Conservation (phyloP, 2,888 invertebrate genomes). For the Eupithecia inturbata region DNA sequence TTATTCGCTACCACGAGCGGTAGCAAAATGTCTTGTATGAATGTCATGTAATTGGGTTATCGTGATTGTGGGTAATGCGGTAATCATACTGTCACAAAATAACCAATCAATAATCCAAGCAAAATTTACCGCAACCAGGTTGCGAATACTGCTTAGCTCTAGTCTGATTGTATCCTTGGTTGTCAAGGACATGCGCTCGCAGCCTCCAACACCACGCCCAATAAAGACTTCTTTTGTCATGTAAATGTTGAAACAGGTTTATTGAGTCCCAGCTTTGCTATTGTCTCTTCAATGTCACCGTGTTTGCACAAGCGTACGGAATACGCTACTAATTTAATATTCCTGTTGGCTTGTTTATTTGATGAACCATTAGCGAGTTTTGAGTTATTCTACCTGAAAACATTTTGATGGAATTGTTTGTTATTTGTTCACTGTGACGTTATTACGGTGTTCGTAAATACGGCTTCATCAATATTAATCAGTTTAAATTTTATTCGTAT, state of each 20-base stretch:
- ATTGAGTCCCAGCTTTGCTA: not conserved
- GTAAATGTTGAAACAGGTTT: not conserved
- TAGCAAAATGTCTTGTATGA: too few species aligned
- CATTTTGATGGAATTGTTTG: not conserved
- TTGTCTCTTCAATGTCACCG: not conserved
- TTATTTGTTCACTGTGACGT: not conserved
- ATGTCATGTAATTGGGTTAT: too few species aligned
- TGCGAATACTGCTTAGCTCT: not conserved
- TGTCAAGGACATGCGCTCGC: conserved; percentile 3
- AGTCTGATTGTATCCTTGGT: not conserved
- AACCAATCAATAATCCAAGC: too few species aligned
- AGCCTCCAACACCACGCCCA: not conserved
- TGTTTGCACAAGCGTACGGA: not conserved
- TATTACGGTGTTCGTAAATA: not conserved
- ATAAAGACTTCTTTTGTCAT: not conserved
- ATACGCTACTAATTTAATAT: not conserved
- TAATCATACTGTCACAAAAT: too few species aligned
- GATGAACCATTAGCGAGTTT: conserved; percentile 1
- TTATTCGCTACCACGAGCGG: too few species aligned
- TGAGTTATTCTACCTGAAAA: not conserved
- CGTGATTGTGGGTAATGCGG: too few species aligned
- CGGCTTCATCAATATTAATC: not conserved
- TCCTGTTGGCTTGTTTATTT: not conserved
- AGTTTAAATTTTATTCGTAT: not conserved
- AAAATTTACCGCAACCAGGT: not conserved